Conservation (phyloP, 2,888 invertebrate species). For the Lycaena phlaeas region DNA sequence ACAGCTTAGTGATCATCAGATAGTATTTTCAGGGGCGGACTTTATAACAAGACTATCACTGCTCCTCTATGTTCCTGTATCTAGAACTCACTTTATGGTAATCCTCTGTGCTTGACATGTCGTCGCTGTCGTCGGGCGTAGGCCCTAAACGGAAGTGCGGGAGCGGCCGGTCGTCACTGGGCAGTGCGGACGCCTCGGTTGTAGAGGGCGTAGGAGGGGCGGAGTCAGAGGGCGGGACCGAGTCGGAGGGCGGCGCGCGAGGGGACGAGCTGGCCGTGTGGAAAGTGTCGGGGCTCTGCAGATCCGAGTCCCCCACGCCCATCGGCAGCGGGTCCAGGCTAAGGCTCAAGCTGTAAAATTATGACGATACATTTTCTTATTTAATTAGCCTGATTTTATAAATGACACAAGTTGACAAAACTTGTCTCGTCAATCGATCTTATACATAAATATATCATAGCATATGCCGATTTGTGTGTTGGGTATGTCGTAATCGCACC, state of each 20-base stretch:
- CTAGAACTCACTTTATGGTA: slow-evolving; percentile 49
- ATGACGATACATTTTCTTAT: no score
- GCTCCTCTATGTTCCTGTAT: no score
- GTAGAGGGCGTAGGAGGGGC: slow-evolving; percentile 26
- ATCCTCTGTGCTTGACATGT: slow-evolving; percentile 75
- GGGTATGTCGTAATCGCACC: no score
- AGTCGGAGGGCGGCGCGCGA: slow-evolving; percentile 23
- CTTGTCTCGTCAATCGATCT: no score
- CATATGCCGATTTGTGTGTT: no score
- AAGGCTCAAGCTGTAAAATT: slow-evolving; percentile 66
- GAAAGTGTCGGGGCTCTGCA: slow-evolving; percentile 79
- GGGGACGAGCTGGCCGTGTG: slow-evolving; percentile 76
- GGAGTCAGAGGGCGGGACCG: slow-evolving; percentile 12
- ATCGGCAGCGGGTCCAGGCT: slow-evolving; percentile 78
- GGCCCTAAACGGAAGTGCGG: slow-evolving; percentile 48
- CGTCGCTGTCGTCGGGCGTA: slow-evolving; percentile 71
- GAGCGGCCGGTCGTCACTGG: slow-evolving; percentile 21
- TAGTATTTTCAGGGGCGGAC: no score
- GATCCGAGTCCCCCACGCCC: slow-evolving; percentile 52
- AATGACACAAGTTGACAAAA: no score
- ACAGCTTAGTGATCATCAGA: no score
- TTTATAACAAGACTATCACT: no score
- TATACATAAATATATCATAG: no score
- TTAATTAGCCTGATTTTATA: no score
- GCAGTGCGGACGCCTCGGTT: slow-evolving; percentile 21